Evolutionary conservation across 2,113 vertebrate genomes (phyloP).

Genomic region (Tauraco erythrolophus): DNA sequence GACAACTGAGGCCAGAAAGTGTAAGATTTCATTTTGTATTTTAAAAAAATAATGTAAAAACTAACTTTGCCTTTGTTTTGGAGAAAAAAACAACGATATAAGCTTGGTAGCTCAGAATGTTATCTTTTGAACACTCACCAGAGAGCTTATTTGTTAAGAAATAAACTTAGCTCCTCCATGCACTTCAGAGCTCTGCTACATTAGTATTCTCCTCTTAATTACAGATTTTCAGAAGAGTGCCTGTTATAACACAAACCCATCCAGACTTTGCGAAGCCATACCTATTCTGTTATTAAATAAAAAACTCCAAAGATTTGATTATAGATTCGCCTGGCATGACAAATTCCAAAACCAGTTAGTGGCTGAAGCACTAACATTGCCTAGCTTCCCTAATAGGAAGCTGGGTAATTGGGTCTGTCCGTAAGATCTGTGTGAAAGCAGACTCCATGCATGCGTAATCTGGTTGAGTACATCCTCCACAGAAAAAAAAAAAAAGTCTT

Average conservation of each 20-base stretch:
- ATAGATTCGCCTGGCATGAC: constrained; percentile 24
- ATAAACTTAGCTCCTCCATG: not conserved
- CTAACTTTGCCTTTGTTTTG: not conserved
- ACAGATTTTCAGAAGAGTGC: not conserved
- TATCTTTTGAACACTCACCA: not conserved
- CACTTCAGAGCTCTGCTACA: not conserved
- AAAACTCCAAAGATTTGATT: constrained; percentile 26
- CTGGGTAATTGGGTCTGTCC: constrained; percentile 28
- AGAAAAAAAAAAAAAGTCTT: not conserved
- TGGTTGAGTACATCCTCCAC: not conserved
- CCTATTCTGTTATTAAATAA: constrained; percentile 45
- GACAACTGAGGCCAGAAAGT: not conserved
- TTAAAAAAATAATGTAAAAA: not conserved
- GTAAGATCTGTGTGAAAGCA: constrained; percentile 38
- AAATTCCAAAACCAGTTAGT: constrained; percentile 31
- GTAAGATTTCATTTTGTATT: not conserved
- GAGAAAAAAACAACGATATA: not conserved
- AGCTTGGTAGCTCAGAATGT: not conserved
- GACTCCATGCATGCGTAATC: not conserved
- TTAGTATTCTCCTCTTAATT: constrained; percentile 8
- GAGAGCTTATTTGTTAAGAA: constrained; percentile 27
- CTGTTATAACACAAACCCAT: not conserved
- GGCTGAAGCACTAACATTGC: constrained; percentile 31
- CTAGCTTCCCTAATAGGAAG: constrained; percentile 28
- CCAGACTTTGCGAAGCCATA: constrained; percentile 30